A percentile compares a stretch with the other conserved stretches of the same genome.
phyloP scores from a whole-genome alignment of 2,888 invertebrate genomes.

The Dynastes grantii region DNA sequence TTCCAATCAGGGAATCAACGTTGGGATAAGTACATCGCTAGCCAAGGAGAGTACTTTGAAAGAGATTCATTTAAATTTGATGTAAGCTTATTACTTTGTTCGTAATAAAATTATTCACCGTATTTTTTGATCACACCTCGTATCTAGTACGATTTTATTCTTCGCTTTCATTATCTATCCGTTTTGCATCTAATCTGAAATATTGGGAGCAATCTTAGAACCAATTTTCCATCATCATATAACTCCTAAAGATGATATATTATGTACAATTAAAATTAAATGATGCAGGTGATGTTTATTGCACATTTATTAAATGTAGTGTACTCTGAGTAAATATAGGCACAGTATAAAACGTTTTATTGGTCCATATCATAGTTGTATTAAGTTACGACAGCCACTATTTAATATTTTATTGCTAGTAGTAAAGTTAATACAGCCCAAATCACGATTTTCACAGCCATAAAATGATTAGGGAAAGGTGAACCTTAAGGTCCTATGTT shows the following conservation, averaged over 20 bases:
- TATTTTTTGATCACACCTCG: no score
- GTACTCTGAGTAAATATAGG: neutral
- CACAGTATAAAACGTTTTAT: neutral
- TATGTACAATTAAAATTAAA: neutral
- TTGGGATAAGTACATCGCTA: no score
- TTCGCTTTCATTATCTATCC: neutral
- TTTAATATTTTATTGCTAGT: neutral
- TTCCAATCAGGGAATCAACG: no score
- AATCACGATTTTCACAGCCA: neutral
- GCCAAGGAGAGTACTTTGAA: no score
- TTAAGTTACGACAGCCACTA: neutral
- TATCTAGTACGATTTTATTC: neutral
- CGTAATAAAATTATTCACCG: no score
- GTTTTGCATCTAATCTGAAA: neutral
- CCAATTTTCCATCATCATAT: neutral
- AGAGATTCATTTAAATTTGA: no score
- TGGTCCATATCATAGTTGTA: neutral
- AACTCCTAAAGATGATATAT: neutral
- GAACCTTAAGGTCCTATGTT: neutral
- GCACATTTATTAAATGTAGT: neutral
- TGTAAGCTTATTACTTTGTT: no score
- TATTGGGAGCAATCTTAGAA: neutral
- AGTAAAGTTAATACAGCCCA: neutral
- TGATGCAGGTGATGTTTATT: neutral
- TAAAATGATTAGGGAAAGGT: neutral